A percentile compares a stretch with the other conserved stretches of the same genome.
phyloP scores from a whole-genome alignment of 2,797 vertebrate genomes.

The Rhynchonycteris naso region DNA sequence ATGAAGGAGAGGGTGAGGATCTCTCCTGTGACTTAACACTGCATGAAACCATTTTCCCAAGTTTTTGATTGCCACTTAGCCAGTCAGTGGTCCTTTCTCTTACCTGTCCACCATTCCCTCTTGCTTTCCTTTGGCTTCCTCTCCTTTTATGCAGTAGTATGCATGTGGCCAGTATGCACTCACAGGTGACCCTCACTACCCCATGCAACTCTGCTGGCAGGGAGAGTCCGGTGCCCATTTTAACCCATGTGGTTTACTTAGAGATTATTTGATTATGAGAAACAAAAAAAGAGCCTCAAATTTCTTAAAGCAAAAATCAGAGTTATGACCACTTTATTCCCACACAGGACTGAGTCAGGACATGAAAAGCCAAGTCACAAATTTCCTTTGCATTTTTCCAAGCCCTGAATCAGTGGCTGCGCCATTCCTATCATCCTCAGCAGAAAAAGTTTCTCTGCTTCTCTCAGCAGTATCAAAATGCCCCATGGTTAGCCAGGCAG shows the following conservation, averaged over 20 bases:
- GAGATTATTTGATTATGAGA: background rate
- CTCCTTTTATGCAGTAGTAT: background rate
- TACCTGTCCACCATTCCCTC: background rate
- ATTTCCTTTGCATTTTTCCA: background rate
- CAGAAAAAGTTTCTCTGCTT: background rate
- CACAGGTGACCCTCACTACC: background rate
- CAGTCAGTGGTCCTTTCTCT: background rate
- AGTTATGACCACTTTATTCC: background rate
- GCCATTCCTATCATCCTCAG: background rate
- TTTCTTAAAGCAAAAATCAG: background rate
- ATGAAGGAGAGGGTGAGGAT: background rate
- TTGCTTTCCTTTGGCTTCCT: background rate
- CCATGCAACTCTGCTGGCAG: background rate
- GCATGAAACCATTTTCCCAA: background rate
- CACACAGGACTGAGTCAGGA: background rate
- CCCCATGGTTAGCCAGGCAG: background rate
- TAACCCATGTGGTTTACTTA: background rate
- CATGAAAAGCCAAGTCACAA: background rate
- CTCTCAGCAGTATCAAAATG: background rate
- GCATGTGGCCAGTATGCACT: rapidly evolving
- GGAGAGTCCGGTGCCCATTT: background rate
- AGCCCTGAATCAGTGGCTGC: background rate
- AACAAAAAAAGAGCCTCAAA: background rate
- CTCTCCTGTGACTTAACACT: background rate
- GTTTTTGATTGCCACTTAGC: background rate